These are phyloP conservation scores for Streblospio benedicti DNA, from an alignment of 1,140 invertebrate genomes.

Conservation along the genomic window DNA sequence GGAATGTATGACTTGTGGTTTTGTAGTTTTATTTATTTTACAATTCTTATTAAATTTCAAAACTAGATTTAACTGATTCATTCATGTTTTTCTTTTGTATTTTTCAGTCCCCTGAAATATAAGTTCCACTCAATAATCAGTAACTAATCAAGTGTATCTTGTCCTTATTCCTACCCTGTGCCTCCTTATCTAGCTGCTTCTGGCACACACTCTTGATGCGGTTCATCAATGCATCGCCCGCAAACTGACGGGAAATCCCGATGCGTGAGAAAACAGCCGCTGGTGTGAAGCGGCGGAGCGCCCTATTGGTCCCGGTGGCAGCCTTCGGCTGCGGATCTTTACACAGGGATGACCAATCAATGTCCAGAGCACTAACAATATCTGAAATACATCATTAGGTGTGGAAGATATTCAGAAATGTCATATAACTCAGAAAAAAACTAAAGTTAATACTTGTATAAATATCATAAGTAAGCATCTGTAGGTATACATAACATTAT, in stretches of 20 bases:
- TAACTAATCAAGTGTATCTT: too few species aligned
- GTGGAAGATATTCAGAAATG: conserved; percentile 8
- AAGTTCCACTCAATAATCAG: too few species aligned
- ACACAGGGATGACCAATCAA: conserved; percentile 81
- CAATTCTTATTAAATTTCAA: too few species aligned
- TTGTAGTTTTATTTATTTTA: too few species aligned
- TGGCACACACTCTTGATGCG: conserved; percentile 27
- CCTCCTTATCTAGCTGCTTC: conserved; percentile 8
- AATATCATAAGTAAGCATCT: too few species aligned
- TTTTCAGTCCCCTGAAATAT: too few species aligned
- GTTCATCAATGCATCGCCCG: conserved; percentile 30
- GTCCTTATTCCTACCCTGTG: too few species aligned
- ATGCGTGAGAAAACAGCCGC: conserved; percentile 29
- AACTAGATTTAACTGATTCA: too few species aligned
- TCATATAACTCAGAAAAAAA: conserved; percentile 15
- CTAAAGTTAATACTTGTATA: too few species aligned
- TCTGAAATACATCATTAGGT: conserved; percentile 42
- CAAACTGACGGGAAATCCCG: conserved; percentile 33
- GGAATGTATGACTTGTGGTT: too few species aligned
- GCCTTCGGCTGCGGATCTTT: conserved; percentile 34
- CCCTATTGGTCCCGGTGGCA: conserved; percentile 21
- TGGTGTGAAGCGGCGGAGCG: conserved; percentile 31
- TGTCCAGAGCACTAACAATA: conserved; percentile 76
- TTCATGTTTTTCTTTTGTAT: too few species aligned
- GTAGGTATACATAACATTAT: too few species aligned